A percentile compares a stretch with the other conserved stretches of the same genome.
These are phyloP conservation scores for Strix aluco DNA, from an alignment of 2,113 vertebrate species.

Conservation along the genomic window DNA sequence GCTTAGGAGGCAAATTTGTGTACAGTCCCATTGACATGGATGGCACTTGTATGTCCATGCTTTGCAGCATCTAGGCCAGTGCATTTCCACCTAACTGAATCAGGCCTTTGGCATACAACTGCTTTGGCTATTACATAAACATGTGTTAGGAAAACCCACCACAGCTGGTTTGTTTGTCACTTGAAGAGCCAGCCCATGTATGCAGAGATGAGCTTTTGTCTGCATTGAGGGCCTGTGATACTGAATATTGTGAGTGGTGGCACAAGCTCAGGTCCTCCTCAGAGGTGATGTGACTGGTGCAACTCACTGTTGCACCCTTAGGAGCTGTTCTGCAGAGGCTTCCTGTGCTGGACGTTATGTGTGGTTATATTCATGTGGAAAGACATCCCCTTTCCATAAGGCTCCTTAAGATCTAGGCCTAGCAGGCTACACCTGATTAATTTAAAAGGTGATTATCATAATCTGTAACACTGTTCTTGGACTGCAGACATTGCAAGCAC, in stretches of 20 bases:
- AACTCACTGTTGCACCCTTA: neutral
- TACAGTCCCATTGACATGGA: neutral
- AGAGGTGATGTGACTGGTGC: neutral
- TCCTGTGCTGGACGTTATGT: neutral
- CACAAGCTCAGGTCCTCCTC: neutral
- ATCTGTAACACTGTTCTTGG: neutral
- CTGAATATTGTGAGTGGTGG: neutral
- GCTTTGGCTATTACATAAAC: neutral
- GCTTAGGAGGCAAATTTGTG: neutral
- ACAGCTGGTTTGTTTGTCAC: neutral
- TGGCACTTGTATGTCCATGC: neutral
- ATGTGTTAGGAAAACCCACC: neutral
- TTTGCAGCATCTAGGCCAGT: neutral
- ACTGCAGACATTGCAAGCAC: neutral
- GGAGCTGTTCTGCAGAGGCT: neutral
- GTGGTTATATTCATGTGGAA: neutral
- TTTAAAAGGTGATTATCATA: conserved; percentile 23
- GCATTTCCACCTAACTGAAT: neutral
- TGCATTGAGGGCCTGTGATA: neutral
- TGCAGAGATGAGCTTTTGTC: neutral
- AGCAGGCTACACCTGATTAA: neutral
- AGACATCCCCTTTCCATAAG: neutral
- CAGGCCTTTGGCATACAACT: neutral
- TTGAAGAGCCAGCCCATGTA: neutral
- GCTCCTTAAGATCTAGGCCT: neutral